A percentile compares a stretch with the other conserved stretches of the same genome.
These are phyloP conservation scores for Channallabes apus DNA, from an alignment of 2,797 vertebrate genomes.

Conservation along the genomic window DNA sequence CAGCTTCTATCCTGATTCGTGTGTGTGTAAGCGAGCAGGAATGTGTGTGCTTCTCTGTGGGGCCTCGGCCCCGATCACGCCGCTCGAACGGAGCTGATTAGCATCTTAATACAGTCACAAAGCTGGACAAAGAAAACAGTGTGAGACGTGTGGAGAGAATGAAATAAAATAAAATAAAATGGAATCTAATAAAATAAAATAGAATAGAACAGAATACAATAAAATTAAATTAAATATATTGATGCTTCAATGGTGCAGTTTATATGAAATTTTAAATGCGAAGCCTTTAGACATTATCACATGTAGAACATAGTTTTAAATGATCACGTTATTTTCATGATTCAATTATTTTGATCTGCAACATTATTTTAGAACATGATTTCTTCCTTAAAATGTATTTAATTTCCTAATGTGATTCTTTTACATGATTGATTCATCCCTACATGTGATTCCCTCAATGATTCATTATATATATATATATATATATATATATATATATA, in stretches of 20 bases:
- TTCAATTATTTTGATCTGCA: not conserved
- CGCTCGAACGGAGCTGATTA: not conserved
- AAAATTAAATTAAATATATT: not conserved
- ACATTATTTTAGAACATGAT: not conserved
- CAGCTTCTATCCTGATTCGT: conserved; percentile 2
- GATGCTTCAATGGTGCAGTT: not conserved
- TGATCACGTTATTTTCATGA: not conserved
- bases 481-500: too few relatives aligned
- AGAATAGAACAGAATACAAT: too few relatives aligned
- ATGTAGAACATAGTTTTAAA: not conserved
- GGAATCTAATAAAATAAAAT: not conserved
- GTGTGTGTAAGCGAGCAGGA: conserved; percentile 1
- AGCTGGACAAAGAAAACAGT: not conserved
- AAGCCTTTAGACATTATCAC: not conserved
- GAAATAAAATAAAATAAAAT: not conserved
- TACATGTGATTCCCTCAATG: too few relatives aligned
- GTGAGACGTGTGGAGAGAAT: not conserved
- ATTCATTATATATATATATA: too few relatives aligned
- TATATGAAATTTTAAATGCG: not conserved
- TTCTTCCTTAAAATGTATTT: not conserved
- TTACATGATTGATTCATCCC: not conserved
- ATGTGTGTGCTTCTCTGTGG: not conserved
- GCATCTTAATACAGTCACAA: not conserved
- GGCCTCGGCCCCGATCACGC: not conserved
- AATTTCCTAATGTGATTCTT: not conserved